A percentile compares a stretch with the other conserved stretches of the same genome.
Conservation (phyloP, 2,113 vertebrate species). For the Cavia porcellus region DNA sequence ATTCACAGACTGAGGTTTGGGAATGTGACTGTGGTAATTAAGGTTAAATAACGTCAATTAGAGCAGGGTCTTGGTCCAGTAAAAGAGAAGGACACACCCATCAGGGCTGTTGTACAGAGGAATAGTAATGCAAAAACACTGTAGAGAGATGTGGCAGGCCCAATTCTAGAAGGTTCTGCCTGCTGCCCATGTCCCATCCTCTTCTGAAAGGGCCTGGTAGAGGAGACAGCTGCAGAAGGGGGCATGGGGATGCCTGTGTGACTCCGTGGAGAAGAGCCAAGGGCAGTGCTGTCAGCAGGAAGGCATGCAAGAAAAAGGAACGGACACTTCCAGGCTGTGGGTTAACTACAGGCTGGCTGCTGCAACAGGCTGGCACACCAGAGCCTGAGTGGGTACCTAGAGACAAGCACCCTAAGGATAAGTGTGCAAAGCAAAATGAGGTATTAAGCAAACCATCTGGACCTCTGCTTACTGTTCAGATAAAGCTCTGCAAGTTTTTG, state of each 20-base stretch:
- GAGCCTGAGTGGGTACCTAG: too few species aligned
- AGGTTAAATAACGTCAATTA: background rate
- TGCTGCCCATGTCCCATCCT: fast-evolving
- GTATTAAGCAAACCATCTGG: fast-evolving
- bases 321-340: background rate
- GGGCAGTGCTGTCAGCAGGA: fast-evolving
- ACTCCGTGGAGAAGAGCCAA: fast-evolving
- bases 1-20: fast-evolving
- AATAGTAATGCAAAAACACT: fast-evolving
- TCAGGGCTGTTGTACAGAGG: background rate
- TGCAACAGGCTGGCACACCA: background rate
- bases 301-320: fast-evolving
- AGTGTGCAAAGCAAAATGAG: background rate
- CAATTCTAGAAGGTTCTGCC: background rate
- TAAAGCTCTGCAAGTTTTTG: background rate
- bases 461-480: too few species aligned
- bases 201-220: too few species aligned
- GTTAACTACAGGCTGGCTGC: fast-evolving
- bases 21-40: fast-evolving
- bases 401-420: background rate
- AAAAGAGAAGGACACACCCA: background rate
- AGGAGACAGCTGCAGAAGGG: fast-evolving
- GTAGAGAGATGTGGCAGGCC: background rate
- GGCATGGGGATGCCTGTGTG: fast-evolving
- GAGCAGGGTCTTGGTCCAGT: fast-evolving